Conservation (phyloP, 2,888 invertebrate species). For the Anthophora plumipes region DNA sequence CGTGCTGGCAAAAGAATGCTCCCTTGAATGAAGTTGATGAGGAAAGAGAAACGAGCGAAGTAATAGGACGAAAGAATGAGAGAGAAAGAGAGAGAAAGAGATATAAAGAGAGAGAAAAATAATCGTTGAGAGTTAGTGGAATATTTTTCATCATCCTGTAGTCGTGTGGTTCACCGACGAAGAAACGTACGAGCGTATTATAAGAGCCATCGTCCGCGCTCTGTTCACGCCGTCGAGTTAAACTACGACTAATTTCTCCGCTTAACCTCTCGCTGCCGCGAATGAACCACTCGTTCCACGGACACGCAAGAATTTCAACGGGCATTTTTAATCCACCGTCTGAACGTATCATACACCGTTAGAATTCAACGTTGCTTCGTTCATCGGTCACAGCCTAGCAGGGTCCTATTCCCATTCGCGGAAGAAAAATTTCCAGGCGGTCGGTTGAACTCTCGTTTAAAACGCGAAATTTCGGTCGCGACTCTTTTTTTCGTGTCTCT, state of each 20-base stretch:
- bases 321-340: neutral
- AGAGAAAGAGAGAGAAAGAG: too few relatives aligned
- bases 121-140: slow-evolving; percentile 21
- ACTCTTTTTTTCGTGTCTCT: too few relatives aligned
- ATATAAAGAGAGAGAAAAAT: neutral
- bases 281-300: slow-evolving; percentile 5
- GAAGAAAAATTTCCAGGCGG: slow-evolving; percentile 9
- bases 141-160: slow-evolving; percentile 1
- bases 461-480: slow-evolving; percentile 14
- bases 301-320: slow-evolving; percentile 1
- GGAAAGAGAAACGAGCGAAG: neutral
- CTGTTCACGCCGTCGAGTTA: slow-evolving; percentile 15
- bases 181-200: slow-evolving; percentile 26
- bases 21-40: neutral
- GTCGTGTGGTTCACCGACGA: slow-evolving; percentile 7
- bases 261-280: slow-evolving; percentile 15
- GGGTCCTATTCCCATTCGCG: neutral
- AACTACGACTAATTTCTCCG: slow-evolving; percentile 44
- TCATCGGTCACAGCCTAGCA: neutral
- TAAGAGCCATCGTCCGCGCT: slow-evolving; percentile 19
- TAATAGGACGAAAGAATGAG: too few relatives aligned
- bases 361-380: neutral
- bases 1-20: neutral
- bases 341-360: too few relatives aligned
- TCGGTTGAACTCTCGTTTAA: neutral